Percentiles rank a stretch among this genome's conserved stretches.
Conservation (phyloP, 2,797 vertebrate genomes). For the Gymnoscopelus microlampas region DNA sequence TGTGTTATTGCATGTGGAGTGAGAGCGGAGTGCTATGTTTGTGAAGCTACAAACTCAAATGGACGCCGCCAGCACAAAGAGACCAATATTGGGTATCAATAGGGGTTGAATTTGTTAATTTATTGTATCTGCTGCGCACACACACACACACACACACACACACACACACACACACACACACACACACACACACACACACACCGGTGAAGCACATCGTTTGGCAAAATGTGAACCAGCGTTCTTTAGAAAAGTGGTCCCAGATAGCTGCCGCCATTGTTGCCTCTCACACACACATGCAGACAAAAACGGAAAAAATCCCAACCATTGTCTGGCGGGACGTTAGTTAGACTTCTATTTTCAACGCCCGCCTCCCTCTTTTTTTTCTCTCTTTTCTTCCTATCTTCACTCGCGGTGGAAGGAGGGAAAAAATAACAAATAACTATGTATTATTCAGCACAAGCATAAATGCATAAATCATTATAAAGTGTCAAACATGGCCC, state of each 20-base stretch:
- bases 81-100: too few relatives aligned
- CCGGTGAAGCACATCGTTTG: neutral
- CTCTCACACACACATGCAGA: slow-evolving; percentile 15
- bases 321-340: slow-evolving; percentile 42
- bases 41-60: too few relatives aligned
- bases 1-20: too few relatives aligned
- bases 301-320: slow-evolving; percentile 33
- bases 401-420: slow-evolving; percentile 32
- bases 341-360: slow-evolving; percentile 53
- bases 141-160: slow-evolving; percentile 1
- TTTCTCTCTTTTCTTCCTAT: slow-evolving; percentile 50
- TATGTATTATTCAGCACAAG: slow-evolving; percentile 78
- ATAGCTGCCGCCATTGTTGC: slow-evolving; percentile 31
- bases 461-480: slow-evolving; percentile 75
- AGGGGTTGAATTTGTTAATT: too few relatives aligned
- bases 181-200: neutral
- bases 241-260: slow-evolving; percentile 32
- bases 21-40: too few relatives aligned
- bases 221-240: slow-evolving; percentile 11
- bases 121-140: neutral
- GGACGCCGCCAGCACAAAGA: too few relatives aligned
- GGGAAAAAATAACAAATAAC: slow-evolving; percentile 65
- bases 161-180: neutral
- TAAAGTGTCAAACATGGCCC: slow-evolving; percentile 69
- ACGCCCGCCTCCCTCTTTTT: slow-evolving; percentile 41